A percentile compares a stretch with the other conserved stretches of the same genome.
phyloP scores from a whole-genome alignment of 2,113 vertebrate species.

The Sturnira hondurensis region DNA sequence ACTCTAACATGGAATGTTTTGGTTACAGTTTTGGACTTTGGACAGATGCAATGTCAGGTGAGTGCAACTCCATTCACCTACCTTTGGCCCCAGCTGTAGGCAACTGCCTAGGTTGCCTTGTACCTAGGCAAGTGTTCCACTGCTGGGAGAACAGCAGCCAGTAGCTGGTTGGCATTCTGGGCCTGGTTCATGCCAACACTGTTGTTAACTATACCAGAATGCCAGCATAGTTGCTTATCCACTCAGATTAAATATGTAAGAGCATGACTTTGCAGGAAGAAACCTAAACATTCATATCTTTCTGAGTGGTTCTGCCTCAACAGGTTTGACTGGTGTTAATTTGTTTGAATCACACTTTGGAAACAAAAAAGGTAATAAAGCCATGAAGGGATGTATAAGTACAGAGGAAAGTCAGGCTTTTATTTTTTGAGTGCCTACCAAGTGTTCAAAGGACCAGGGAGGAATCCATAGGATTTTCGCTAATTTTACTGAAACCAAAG shows the following conservation, averaged over 20 bases:
- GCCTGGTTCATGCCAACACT: constrained; percentile 53
- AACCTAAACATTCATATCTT: background rate
- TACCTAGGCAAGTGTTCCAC: constrained; percentile 73
- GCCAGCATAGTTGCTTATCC: constrained; percentile 54
- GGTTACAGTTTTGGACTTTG: constrained; percentile 9
- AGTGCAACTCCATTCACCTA: background rate
- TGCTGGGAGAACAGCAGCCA: constrained; percentile 71
- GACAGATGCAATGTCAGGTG: background rate
- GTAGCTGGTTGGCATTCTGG: constrained; percentile 69
- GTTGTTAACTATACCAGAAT: constrained; percentile 63
- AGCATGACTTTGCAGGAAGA: background rate
- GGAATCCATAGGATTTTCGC: background rate
- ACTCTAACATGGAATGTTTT: constrained; percentile 33
- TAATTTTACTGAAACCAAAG: background rate
- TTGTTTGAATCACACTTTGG: background rate
- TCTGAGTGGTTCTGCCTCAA: background rate
- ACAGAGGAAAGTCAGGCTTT: background rate
- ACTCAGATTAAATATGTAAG: background rate
- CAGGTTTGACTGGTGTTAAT: background rate
- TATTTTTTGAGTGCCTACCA: background rate
- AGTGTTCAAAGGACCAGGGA: background rate
- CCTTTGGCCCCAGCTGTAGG: constrained; percentile 61
- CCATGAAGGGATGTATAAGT: background rate
- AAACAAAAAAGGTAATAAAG: constrained; percentile 19
- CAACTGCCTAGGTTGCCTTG: constrained; percentile 69